These are phyloP conservation scores for Anhinga rufa DNA, from an alignment of 2,113 vertebrate species.

Conservation along the genomic window DNA sequence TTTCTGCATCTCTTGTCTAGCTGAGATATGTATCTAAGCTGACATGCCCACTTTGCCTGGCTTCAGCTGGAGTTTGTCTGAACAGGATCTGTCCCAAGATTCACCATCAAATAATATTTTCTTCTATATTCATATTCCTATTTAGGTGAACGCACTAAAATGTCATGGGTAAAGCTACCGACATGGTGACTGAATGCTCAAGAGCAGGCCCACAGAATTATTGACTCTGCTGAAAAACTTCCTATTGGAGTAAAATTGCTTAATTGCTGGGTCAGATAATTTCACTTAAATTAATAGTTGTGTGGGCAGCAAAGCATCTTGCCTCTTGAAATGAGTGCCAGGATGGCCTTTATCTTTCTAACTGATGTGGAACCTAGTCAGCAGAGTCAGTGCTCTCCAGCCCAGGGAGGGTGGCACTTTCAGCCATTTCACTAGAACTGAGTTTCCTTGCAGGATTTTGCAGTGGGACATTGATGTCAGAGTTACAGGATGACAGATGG, in stretches of 20 bases:
- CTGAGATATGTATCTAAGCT: not conserved
- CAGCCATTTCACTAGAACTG: not conserved
- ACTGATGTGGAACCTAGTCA: not conserved
- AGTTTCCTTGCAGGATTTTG: not conserved
- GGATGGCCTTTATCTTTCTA: not conserved
- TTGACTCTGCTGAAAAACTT: not conserved
- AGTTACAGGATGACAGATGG: not conserved
- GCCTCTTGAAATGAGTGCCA: not conserved
- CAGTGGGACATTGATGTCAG: not conserved
- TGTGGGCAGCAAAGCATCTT: not conserved
- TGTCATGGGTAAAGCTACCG: rapidly evolving
- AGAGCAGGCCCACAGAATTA: not conserved
- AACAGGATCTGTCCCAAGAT: not conserved
- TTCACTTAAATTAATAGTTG: not conserved
- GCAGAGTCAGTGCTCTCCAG: not conserved
- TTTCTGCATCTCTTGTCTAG: not conserved
- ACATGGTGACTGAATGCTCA: not conserved
- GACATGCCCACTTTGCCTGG: not conserved
- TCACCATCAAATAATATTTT: not conserved
- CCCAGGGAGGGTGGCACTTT: not conserved
- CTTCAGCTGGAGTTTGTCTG: not conserved
- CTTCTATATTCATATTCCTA: not conserved
- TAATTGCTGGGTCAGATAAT: not conserved
- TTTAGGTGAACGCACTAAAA: not conserved
- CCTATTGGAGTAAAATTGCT: not conserved